Conservation (phyloP, 2,113 vertebrate species). For the Semicossyphus pulcher region DNA sequence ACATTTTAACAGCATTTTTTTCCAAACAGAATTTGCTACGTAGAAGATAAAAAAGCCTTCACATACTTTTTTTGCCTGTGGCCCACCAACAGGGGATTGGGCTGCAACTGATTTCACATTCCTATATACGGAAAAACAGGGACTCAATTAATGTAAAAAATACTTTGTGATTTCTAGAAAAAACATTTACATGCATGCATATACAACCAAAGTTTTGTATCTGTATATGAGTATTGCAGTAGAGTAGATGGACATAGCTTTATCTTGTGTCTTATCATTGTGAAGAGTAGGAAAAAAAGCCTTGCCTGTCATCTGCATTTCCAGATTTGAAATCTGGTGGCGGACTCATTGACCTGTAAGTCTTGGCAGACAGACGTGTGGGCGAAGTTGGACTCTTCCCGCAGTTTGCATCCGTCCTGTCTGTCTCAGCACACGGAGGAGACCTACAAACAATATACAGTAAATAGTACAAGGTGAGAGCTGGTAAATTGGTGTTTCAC, state of each 20-base stretch:
- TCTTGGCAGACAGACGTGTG: not conserved
- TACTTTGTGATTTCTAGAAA: no score
- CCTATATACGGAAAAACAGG: constrained; percentile 7
- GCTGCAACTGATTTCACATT: not conserved
- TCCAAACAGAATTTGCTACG: not conserved
- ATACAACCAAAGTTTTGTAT: no score
- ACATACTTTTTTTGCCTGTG: constrained; percentile 16
- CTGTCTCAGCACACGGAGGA: not conserved
- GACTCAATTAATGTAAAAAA: no score
- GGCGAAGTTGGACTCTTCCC: not conserved
- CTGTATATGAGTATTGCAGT: no score
- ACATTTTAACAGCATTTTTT: not conserved
- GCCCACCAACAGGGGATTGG: not conserved
- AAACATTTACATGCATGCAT: no score
- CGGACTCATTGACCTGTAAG: not conserved
- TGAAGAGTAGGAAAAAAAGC: no score
- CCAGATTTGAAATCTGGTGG: not conserved
- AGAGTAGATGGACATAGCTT: no score
- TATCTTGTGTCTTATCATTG: no score
- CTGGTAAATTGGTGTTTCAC: no score
- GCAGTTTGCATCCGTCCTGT: not conserved
- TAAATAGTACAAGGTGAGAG: not conserved
- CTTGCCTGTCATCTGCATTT: not conserved
- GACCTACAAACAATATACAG: not conserved
- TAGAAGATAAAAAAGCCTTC: not conserved